A percentile compares a stretch with the other conserved stretches of the same genome.
These are phyloP conservation scores for Oryctolagus cuniculus DNA, from an alignment of 2,113 vertebrate genomes.

Conservation along the genomic window mOryCun1.1 NC_091447.1:5347501-5348000, in stretches of 20 bases:
- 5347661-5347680: not conserved
- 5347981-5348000: not conserved
- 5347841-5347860: not conserved
- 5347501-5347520: not conserved
- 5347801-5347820: not conserved
- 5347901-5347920: not conserved
- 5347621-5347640: not conserved
- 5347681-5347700: constrained; percentile 48
- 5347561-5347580: not conserved
- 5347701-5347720: not conserved
- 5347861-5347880: not conserved
- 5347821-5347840: not conserved
- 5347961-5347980: not conserved
- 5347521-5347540: not conserved
- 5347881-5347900: not conserved
- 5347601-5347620: not conserved
- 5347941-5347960: not conserved
- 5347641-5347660: not conserved
- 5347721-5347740: constrained; percentile 5
- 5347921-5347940: not conserved
- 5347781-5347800: not conserved
- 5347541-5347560: not conserved
- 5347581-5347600: not conserved
- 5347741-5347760: not conserved
- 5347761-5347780: not conserved